Conservation (phyloP, 1,140 invertebrate genomes). For the Wasmannia auropunctata region DNA sequence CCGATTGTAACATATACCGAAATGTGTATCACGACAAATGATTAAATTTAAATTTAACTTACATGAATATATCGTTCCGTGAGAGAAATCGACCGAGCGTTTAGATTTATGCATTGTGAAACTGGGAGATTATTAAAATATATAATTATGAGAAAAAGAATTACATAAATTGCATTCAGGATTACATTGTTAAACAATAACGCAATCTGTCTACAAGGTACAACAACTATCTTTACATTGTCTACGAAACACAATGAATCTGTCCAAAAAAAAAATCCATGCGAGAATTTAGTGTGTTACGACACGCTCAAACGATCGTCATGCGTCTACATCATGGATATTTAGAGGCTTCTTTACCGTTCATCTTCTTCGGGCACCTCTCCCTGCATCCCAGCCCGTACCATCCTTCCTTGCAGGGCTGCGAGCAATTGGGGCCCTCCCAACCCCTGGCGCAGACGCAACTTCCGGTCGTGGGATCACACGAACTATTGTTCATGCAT, state of each 20-base stretch:
- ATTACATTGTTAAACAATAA: conserved; percentile 3
- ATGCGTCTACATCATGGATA: background rate
- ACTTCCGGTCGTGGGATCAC: conserved; percentile 91
- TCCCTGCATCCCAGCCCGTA: conserved; percentile 94
- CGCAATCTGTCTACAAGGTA: background rate
- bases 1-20: background rate
- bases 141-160: background rate
- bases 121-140: background rate
- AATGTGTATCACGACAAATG: background rate
- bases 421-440: conserved; percentile 91
- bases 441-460: conserved; percentile 95
- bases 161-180: background rate
- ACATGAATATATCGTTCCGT: background rate
- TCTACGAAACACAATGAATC: background rate
- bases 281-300: background rate
- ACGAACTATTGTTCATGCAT: conserved; percentile 95
- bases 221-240: background rate
- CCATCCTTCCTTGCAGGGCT: conserved; percentile 90
- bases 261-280: background rate
- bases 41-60: background rate
- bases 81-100: background rate
- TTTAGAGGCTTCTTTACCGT: conserved; percentile 85
- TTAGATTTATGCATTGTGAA: background rate
- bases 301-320: background rate
- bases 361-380: conserved; percentile 88